Conservation (phyloP, 2,113 vertebrate genomes). For the Mus musculus region GRCm39 chr3:152830001-152830500, state of each 20-base stretch:
- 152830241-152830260: neutral
- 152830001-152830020: neutral
- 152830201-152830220: neutral
- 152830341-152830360: neutral
- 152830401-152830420: neutral
- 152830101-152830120: slow-evolving; percentile 25
- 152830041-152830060: neutral
- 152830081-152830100: neutral
- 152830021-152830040: neutral
- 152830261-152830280: neutral
- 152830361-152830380: slow-evolving; percentile 14
- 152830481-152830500: neutral
- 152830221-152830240: neutral
- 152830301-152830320: neutral
- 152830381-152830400: neutral
- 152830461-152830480: neutral
- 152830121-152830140: neutral
- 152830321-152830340: neutral
- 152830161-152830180: neutral
- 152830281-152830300: neutral
- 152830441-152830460: neutral
- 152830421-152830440: neutral
- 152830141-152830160: neutral
- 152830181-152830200: neutral
- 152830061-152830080: neutral